A percentile compares a stretch with the other conserved stretches of the same genome.
Evolutionary conservation across 2,888 invertebrate species (phyloP).

Genomic region (Ceratothoa steindachneri): DNA sequence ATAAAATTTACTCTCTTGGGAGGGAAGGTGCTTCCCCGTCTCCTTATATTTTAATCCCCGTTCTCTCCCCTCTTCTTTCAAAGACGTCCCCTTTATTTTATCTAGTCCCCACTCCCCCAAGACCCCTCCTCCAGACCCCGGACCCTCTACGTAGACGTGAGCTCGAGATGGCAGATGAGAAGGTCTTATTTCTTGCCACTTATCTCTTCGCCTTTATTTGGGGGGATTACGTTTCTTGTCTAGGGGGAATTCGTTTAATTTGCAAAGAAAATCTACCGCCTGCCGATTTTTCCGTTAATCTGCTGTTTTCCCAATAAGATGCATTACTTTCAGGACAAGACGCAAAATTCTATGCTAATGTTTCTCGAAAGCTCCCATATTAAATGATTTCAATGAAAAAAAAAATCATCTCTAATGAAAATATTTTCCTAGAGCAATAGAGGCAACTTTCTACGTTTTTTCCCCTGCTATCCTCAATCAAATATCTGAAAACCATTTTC

Average conservation of each 20-base stretch:
- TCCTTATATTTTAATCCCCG: conserved; percentile 13
- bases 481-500: no score
- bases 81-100: neutral
- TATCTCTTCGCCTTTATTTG: conserved; percentile 9
- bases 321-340: no score
- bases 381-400: no score
- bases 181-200: conserved; percentile 4
- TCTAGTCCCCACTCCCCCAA: neutral
- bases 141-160: neutral
- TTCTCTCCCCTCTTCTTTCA: neutral
- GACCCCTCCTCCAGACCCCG: neutral
- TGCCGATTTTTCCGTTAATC: conserved; percentile 6
- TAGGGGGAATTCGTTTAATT: conserved; percentile 13
- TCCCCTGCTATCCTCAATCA: no score
- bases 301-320: neutral
- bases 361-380: no score
- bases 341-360: no score
- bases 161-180: neutral
- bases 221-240: conserved; percentile 5
- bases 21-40: conserved; percentile 1
- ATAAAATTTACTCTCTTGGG: conserved; percentile 9
- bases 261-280: conserved; percentile 9
- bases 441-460: no score
- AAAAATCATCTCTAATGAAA: no score
- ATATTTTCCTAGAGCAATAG: no score